A percentile compares a stretch with the other conserved stretches of the same genome.
These are phyloP conservation scores for Diabrotica undecimpunctata DNA, from an alignment of 1,140 invertebrate genomes.

Conservation along the genomic window DNA sequence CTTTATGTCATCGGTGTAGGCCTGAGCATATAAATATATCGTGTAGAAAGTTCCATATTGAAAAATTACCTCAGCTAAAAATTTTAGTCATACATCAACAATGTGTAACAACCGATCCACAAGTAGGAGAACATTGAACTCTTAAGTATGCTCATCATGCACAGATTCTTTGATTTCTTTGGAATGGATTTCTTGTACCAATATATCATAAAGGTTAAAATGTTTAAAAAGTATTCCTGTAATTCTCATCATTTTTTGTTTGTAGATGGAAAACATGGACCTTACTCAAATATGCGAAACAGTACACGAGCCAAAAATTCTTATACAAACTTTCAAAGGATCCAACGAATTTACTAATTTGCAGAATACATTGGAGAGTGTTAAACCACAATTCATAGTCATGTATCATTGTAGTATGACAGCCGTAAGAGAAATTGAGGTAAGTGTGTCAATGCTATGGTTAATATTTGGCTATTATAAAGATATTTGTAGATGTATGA, in stretches of 20 bases:
- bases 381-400: slow-evolving; percentile 79
- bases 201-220: no score
- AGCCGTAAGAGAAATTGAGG: slow-evolving; percentile 83
- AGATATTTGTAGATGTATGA: slow-evolving; percentile 51
- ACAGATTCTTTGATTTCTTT: no score
- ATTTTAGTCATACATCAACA: no score
- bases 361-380: slow-evolving; percentile 59
- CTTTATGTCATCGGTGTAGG: no score
- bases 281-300: slow-evolving; percentile 53
- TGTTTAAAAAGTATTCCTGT: no score
- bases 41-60: no score
- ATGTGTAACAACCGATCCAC: no score
- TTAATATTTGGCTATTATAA: not conserved
- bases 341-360: slow-evolving; percentile 65
- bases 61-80: no score
- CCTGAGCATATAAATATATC: no score
- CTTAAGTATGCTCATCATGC: no score
- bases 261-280: slow-evolving; percentile 62
- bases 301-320: slow-evolving; percentile 58
- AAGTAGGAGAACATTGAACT: no score
- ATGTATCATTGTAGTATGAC: slow-evolving; percentile 88
- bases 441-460: slow-evolving; percentile 41
- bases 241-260: not conserved
- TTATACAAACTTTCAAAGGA: slow-evolving; percentile 74
- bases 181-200: no score